Base-by-base conservation (phyloP, 37 sponge, comb jelly and placozoan genomes). In the Agelas oroides region DNA sequence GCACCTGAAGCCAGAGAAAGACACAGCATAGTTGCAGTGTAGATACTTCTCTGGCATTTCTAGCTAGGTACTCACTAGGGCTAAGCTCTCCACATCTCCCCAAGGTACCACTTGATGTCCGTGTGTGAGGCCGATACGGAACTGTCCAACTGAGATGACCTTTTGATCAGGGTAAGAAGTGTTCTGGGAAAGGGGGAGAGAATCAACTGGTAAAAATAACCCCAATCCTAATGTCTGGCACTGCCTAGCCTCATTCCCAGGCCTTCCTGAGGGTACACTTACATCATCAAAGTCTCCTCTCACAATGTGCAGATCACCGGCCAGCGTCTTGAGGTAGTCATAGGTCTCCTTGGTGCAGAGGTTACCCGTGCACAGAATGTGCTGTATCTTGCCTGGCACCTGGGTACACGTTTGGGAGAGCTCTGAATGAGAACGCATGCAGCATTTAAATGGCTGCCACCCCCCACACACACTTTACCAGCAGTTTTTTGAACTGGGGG, bases 51-150 rank as follows among this genome's bases (percentile, higher is more conserved):
- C n/a, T n/a, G n/a, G 28, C 8, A 25, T 46, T 12, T 5, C 23
- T 41, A 54, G 67, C 62, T 14, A 61, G 62, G 62, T 25, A 5
- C 90, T 76, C n/a, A 97, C 89, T 74, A 96, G 52, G 21, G 93
- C 82, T 25, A 98, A 67, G 76, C 97, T 94, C 67, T 98, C 97
- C 17, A 92, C 75, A 75, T 98, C 99, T 61, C 99, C 99, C 99
- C 99, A 98, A 1, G 99, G 99, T 27, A 98, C 97, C 30, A 98
- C 88, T 61, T 98, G 99, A 73, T 98, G 99, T 54, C 99, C 99
- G 62, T 98, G 99, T 23, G 88, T 92, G n/a, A 98, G 79, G 24
- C 99, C 99, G 70, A 98, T 98, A 52, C 81, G 62, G 70, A 98
- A 98, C 79, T 94, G 91, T 0, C 99, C 99, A 12, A 98, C 99